Conservation (phyloP, 2,797 vertebrate species). For the Neosilurus hyrtlii region DNA sequence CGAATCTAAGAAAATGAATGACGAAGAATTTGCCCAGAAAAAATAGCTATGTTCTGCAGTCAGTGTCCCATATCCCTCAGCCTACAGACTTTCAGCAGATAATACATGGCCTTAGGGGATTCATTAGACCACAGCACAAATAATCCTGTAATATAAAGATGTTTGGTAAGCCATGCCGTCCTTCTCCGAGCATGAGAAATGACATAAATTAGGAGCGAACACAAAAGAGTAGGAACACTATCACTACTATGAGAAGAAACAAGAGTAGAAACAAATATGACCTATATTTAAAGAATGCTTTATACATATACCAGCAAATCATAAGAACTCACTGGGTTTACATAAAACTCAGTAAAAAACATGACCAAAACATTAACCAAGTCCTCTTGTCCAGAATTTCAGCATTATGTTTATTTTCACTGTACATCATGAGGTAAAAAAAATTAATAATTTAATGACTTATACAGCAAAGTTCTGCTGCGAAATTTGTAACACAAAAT, state of each 20-base stretch:
- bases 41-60: slow-evolving; percentile 64
- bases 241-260: too few species aligned
- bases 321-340: slow-evolving; percentile 4
- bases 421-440: slow-evolving; percentile 33
- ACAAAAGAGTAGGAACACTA: neutral
- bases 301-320: slow-evolving; percentile 14
- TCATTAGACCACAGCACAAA: slow-evolving; percentile 36
- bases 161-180: slow-evolving; percentile 1
- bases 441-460: slow-evolving; percentile 73
- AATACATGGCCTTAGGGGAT: slow-evolving; percentile 28
- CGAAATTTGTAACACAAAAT: slow-evolving; percentile 66
- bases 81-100: slow-evolving; percentile 38
- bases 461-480: slow-evolving; percentile 71
- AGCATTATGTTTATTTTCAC: neutral
- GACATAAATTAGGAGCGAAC: neutral
- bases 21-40: slow-evolving; percentile 61
- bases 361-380: neutral
- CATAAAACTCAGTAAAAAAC: slow-evolving; percentile 6
- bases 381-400: neutral
- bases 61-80: slow-evolving; percentile 71
- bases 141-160: slow-evolving; percentile 26
- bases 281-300: slow-evolving; percentile 15
- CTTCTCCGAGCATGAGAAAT: slow-evolving; percentile 15
- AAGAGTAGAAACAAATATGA: slow-evolving; percentile 1
- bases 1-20: slow-evolving; percentile 68